Evolutionary conservation across 2,113 vertebrate species (phyloP), one percentile per base, ranked within the genome.

Genomic region (Tachuris rubrigastra): DNA sequence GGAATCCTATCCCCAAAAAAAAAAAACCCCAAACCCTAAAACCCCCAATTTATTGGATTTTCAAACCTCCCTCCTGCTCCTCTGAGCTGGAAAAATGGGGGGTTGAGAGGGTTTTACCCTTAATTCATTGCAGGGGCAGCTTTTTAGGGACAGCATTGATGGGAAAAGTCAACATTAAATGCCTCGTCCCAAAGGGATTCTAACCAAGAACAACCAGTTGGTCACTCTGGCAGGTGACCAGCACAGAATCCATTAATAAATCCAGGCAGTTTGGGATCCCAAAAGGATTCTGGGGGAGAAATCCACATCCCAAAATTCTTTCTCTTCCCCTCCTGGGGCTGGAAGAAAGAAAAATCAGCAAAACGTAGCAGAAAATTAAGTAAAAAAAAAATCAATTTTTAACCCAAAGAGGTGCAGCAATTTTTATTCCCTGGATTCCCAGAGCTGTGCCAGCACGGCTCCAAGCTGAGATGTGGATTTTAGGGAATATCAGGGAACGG

Each of bases 401-500:
- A 78, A 78, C 6, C 56, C 60, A 69, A 28, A 18, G 1, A 3
- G 8, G 21, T 44, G 77, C 60, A 63, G 53, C 42, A 44, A 28
- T 58, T 39, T 39, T 41, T 16, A 28, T 11, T 55, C 41, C 41
- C 17, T 0, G 0, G 24, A 14, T 71, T 27, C 28, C 20, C 25
- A 47, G 22, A 47, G 46, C 22, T 47, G 20, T 47, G 46, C 46
- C 46, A 42, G 25, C 18, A 12, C 23, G 33, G 60, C 46, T 62
- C 9, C 2, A 30, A 63, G 13, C 12, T 1, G 1, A 25, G 52
- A 63, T 23, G 21, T 0, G 0, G 85, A 62, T 67, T 35, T 37
- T 14, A 56, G 33, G 31, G 52, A 60, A 35, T 15, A 66, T 24
- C 2, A 59, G 68, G 73, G 30, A 55, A 68, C 0, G 6, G 14